These are phyloP conservation scores for Drosophila ercepeae DNA, from an alignment of 1,140 invertebrate species.

Conservation along the genomic window DNA sequence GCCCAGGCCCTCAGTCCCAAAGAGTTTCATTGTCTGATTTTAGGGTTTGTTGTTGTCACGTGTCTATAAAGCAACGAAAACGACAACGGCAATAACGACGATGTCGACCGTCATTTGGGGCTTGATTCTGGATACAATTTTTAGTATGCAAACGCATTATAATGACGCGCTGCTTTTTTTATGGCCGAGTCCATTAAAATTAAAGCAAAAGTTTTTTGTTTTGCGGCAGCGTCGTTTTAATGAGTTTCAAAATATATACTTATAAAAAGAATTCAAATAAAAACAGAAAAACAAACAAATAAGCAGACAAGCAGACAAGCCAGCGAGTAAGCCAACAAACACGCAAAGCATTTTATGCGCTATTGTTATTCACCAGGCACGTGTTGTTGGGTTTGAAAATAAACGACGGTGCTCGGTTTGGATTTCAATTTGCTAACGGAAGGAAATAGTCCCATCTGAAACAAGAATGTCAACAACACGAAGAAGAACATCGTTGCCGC, in stretches of 20 bases:
- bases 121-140: constrained; percentile 69
- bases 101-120: constrained; percentile 42
- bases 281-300: constrained; percentile 26
- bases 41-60: constrained; percentile 71
- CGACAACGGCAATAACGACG: constrained; percentile 9
- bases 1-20: constrained; percentile 32
- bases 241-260: constrained; percentile 61
- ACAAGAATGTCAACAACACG: constrained; percentile 56
- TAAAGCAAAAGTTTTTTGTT: constrained; percentile 74
- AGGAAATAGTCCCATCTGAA: constrained; percentile 44
- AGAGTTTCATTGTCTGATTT: constrained; percentile 73
- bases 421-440: constrained; percentile 67
- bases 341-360: constrained; percentile 42
- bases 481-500: constrained; percentile 17
- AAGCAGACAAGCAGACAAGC: not conserved
- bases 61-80: constrained; percentile 64
- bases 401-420: constrained; percentile 7
- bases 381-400: constrained; percentile 32
- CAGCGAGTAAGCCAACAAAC: constrained; percentile 16
- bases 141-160: constrained; percentile 79
- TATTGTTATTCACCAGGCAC: constrained; percentile 48
- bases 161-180: constrained; percentile 74
- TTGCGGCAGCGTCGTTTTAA: constrained; percentile 55
- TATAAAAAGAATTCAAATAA: constrained; percentile 53
- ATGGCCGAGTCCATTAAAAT: constrained; percentile 76